These are phyloP conservation scores for Drosophila mimica DNA, from an alignment of 2,888 invertebrate genomes.

Conservation along the genomic window DNA sequence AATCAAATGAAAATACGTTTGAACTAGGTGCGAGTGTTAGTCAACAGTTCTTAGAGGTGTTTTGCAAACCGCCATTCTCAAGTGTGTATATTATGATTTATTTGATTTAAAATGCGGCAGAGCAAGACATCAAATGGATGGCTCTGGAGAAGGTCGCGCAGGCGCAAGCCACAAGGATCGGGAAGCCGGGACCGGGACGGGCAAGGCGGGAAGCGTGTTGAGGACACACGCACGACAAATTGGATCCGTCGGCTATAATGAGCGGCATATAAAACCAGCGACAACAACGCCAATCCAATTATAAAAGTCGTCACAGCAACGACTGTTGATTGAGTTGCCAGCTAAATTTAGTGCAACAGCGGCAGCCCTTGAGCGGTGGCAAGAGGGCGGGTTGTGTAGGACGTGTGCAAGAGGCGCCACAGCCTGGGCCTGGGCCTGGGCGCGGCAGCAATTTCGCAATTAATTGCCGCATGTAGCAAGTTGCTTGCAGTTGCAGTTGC, in stretches of 20 bases:
- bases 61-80: constrained; percentile 4
- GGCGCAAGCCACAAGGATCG: constrained; percentile 25
- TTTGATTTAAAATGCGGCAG: constrained; percentile 58
- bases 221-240: constrained; percentile 39
- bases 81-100: constrained; percentile 63
- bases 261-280: constrained; percentile 39
- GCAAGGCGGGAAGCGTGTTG: background rate
- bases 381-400: constrained; percentile 3
- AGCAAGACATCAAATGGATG: constrained; percentile 48
- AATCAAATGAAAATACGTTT: constrained; percentile 48
- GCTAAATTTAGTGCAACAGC: constrained; percentile 59
- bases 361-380: constrained; percentile 8
- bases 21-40: constrained; percentile 18
- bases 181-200: no score
- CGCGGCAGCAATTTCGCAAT: constrained; percentile 60
- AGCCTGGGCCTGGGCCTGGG: constrained; percentile 2
- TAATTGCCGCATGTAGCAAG: constrained; percentile 63
- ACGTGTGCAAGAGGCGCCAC: constrained; percentile 45
- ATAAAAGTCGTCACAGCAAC: constrained; percentile 70
- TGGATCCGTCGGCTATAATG: constrained; percentile 44
- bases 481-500: constrained; percentile 27
- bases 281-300: constrained; percentile 64
- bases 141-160: constrained; percentile 24
- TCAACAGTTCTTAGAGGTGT: constrained; percentile 14
- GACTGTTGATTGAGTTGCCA: constrained; percentile 74